Base-by-base conservation (phyloP, 1,140 invertebrate species). In the Drosophila seguyi region DNA sequence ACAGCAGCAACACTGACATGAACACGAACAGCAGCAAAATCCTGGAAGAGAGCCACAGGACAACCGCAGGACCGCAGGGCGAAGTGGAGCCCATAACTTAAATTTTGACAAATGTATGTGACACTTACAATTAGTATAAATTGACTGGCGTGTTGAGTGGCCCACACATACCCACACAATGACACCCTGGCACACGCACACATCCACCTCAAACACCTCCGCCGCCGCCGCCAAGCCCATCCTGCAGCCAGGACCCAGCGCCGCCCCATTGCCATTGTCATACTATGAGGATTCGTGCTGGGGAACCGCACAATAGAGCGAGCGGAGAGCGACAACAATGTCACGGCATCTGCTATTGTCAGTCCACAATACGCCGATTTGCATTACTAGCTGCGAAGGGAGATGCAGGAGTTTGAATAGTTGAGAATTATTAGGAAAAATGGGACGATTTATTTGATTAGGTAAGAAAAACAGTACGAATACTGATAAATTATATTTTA, bases 51-150 rank as follows among this genome's bases (percentile, higher is more conserved):
- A 65, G 71, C 82, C 82, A 44, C 82, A 82, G 72, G 60, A 87
- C 69, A 75, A 44, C 74, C 52, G 47, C 82, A 82, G 62, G 44
- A 59, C 38, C 48, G 22, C 50, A 56, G 67, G 22, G 27, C 57
- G 53, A 75, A 77, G 75, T 79, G 50, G 76, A 71, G 81, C 77
- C 84, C 84, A 87, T 87, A 87, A 87, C 84, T 87, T 87, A 87
- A 87, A 87, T 83, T 87, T 87, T 87, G 84, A 87, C 84, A 88
- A 88, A 88, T 88, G 84, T 88, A 88, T 88, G 77, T 88, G 84
- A 88, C 84, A 88, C 85, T 85, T 88, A 88, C 84, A 88, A 87
- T 87, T 87, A 87, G 84, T 87, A 87, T 87, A 87, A 87, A 87
- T 87, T 87, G 84, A 87, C 84, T 87, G 84, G 85, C 84, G 81